These are phyloP conservation scores for Flexamia atlantica DNA, from an alignment of 2,888 invertebrate genomes.

Conservation along the genomic window DNA sequence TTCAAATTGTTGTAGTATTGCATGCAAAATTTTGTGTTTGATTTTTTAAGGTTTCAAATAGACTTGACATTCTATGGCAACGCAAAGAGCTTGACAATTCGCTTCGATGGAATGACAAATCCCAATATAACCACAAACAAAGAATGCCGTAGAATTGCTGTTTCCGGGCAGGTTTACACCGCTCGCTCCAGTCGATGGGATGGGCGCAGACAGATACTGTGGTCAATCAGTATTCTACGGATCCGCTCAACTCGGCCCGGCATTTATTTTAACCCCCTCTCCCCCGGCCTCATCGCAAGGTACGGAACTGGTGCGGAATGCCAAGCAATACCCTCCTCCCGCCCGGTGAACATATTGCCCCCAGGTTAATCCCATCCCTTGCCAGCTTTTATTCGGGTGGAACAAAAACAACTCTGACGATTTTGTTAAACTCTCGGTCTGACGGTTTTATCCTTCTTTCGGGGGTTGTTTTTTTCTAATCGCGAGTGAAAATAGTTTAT, in stretches of 20 bases:
- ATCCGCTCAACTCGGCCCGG: neutral
- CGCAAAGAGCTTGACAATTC: no score
- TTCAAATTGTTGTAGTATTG: no score
- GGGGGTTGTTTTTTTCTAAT: no score
- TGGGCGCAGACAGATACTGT: neutral
- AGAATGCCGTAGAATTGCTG: no score
- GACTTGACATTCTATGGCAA: no score
- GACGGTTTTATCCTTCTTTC: neutral
- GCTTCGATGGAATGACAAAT: no score
- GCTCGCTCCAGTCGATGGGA: neutral
- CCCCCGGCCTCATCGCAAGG: neutral
- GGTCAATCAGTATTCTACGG: conserved; percentile 29
- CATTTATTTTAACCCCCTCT: neutral
- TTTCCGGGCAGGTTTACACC: neutral
- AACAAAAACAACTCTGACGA: conserved; percentile 31
- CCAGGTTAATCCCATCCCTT: conserved; percentile 34
- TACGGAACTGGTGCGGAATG: conserved; percentile 14
- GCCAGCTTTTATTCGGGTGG: conserved; percentile 28
- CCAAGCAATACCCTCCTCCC: neutral
- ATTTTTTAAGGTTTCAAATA: no score
- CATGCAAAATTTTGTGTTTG: no score
- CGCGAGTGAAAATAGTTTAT: no score
- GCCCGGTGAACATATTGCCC: neutral
- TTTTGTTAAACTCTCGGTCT: neutral
- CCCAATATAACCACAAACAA: no score